phyloP scores from a whole-genome alignment of 2,797 vertebrate species.

The Argyrosomus regius region DNA sequence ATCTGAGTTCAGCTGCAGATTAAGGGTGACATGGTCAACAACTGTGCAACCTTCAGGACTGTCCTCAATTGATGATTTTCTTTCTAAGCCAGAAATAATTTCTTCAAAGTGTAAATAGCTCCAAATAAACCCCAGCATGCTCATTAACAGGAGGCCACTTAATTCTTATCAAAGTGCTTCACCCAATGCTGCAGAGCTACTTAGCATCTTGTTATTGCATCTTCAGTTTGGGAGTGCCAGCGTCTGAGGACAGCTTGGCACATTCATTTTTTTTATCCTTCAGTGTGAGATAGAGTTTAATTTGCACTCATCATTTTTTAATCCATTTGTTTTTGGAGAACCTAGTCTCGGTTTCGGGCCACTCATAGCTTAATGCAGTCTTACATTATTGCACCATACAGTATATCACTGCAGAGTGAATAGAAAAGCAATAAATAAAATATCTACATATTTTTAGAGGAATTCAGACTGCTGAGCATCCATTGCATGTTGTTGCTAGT shows the following conservation, averaged over 20 bases:
- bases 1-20: conserved; percentile 51
- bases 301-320: conserved; percentile 17
- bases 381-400: not conserved
- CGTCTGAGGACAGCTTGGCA: not conserved
- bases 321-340: conserved; percentile 40
- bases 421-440: not conserved
- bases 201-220: conserved; percentile 38
- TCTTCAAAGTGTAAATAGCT: conserved; percentile 44
- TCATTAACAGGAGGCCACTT: conserved; percentile 38
- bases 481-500: conserved; percentile 45
- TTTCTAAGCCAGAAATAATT: conserved; percentile 21
- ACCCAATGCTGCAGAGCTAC: conserved; percentile 34
- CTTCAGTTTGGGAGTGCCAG: conserved; percentile 17
- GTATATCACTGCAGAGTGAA: conserved; percentile 12
- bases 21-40: conserved; percentile 53
- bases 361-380: not conserved
- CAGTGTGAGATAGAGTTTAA: not conserved
- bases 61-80: not conserved
- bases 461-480: conserved; percentile 19
- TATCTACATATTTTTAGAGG: conserved; percentile 8
- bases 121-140: conserved; percentile 9
- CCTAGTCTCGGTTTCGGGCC: not conserved
- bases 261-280: not conserved
- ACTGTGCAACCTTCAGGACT: conserved; percentile 21
- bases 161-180: conserved; percentile 46